Evolutionary conservation across 2,888 invertebrate genomes (phyloP), one percentile per base, ranked within the genome.

Genomic region (Stenotaenia linearis): DNA sequence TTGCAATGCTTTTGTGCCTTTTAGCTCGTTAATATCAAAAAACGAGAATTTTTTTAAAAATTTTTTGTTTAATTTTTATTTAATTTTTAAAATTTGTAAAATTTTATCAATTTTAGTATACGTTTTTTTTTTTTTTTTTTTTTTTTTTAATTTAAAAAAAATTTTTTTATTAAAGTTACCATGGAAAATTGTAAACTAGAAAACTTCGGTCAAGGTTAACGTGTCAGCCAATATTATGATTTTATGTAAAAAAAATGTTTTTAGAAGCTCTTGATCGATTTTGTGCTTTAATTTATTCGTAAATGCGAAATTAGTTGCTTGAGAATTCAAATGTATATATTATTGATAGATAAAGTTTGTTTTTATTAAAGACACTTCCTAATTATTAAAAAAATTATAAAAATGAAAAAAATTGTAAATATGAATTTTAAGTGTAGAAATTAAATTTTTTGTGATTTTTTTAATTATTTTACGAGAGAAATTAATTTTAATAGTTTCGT

Each of bases 1-100:
- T 61, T 25, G 61, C 61, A 25, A 61, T 25, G 69, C 69, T 69
- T 69, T 69, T 69, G 69, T 69, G 69, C 69, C 69, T 69, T 69
- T 69, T 69, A 69, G 69, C 28, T 6, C 25, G 5, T 28, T 69
- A 18, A 50, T 21, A 21, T 1, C 50, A n/a, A n/a, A 6, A 15
- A 7, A 40, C n/a, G n/a, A 15, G 15, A 40, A n/a, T 40, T 40
- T 12, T 4, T 40, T 40, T 40, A 40, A 15, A 40, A 40, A 40
- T 37, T 37, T 15, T 40, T 4, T 37, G 12, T 40, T 40, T 40
- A 40, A 15, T 40, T 40, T 37, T 37, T 37, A 15, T 40, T 40
- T 32, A 9, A 6, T 9, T 32, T 32, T 32, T 4, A 6, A n/a
- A n/a, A n/a, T n/a, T n/a, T n/a, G n/a, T n/a, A n/a, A n/a, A n/a